These are phyloP conservation scores for Linurgus olivaceus DNA, from an alignment of 2,797 vertebrate genomes.

Conservation along the genomic window DNA sequence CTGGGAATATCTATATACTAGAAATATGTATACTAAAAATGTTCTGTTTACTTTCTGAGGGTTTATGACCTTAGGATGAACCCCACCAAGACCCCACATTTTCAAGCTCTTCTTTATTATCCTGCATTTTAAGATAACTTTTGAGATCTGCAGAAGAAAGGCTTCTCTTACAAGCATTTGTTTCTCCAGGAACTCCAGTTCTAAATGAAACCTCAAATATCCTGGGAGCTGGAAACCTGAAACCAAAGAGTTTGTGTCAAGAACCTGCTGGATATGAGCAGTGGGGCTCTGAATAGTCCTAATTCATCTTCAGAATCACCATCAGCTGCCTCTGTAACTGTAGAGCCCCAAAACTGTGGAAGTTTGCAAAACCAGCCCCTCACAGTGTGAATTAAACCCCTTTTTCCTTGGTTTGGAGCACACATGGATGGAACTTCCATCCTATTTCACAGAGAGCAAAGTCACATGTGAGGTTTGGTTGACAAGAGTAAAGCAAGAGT, in stretches of 20 bases:
- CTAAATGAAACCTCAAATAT: slow-evolving; percentile 31
- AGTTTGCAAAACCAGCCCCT: not conserved
- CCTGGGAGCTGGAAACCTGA: not conserved
- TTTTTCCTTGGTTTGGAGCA: not conserved
- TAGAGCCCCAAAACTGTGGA: not conserved
- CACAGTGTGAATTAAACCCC: not conserved
- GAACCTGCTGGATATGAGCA: not conserved
- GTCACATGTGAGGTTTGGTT: not conserved
- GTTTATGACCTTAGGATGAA: slow-evolving; percentile 12
- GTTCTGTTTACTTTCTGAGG: slow-evolving; percentile 16
- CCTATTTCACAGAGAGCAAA: not conserved
- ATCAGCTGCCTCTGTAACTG: not conserved
- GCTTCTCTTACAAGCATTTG: slow-evolving; percentile 16
- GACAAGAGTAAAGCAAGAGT: too few species aligned
- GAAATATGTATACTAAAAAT: not conserved
- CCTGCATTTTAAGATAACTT: not conserved
- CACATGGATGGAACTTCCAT: not conserved
- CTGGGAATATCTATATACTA: not conserved
- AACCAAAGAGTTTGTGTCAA: not conserved
- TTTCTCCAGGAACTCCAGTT: slow-evolving; percentile 29
- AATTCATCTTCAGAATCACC: not conserved
- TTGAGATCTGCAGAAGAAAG: not conserved
- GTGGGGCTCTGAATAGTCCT: not conserved
- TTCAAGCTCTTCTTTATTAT: slow-evolving; percentile 26
- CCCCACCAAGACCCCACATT: not conserved